Percentiles rank a stretch among this genome's conserved stretches.
Evolutionary conservation across 2,888 invertebrate genomes (phyloP).

Genomic region (Heteromurus nitidus): DNA sequence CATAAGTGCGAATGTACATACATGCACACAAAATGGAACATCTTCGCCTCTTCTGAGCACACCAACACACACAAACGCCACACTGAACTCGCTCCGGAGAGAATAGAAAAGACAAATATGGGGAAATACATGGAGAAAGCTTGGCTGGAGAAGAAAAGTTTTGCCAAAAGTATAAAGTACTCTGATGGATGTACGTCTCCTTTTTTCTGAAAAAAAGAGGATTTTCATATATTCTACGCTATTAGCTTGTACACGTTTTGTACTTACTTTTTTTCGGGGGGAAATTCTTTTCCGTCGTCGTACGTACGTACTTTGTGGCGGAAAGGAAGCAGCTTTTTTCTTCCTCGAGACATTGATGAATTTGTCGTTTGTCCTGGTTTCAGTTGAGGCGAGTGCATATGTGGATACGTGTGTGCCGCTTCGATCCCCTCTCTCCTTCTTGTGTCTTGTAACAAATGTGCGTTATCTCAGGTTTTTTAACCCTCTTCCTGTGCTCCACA

Average conservation of each 20-base stretch:
- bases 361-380: conserved; percentile 62
- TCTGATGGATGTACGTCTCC: too few relatives aligned
- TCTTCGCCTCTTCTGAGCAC: too few relatives aligned
- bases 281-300: background rate
- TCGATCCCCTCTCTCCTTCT: background rate
- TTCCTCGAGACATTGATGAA: conserved; percentile 61
- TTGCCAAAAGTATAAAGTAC: too few relatives aligned
- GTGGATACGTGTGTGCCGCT: background rate
- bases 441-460: background rate
- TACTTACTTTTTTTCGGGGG: background rate
- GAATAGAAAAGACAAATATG: too few relatives aligned
- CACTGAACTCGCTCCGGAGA: too few relatives aligned
- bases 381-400: background rate
- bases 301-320: background rate
- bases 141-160: too few relatives aligned
- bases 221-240: conserved; percentile 3
- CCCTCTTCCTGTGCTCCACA: background rate
- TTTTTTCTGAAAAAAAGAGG: background rate
- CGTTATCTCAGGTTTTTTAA: background rate
- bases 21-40: too few relatives aligned
- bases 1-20: too few relatives aligned
- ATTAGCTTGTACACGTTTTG: background rate
- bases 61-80: too few relatives aligned
- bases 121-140: too few relatives aligned
- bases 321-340: too few relatives aligned